These are phyloP conservation scores for Machimus atricapillus DNA, from an alignment of 2,888 invertebrate species.

Conservation along the genomic window DNA sequence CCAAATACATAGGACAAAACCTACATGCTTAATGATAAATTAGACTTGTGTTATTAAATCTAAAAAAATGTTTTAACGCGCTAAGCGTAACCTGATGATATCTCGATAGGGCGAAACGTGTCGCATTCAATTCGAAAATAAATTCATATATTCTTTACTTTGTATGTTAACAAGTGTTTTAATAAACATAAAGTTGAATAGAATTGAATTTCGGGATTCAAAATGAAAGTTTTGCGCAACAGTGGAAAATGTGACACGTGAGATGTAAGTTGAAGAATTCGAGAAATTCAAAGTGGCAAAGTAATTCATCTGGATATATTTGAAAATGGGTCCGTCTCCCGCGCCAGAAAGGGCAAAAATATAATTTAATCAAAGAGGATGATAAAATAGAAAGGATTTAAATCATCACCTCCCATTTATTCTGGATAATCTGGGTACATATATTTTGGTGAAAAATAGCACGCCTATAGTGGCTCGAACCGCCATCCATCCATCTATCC, in stretches of 20 bases:
- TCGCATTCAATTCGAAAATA: too few species aligned
- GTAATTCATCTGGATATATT: not conserved
- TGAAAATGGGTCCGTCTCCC: not conserved
- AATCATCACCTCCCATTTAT: not conserved
- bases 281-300: not conserved
- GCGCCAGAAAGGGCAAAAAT: not conserved
- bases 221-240: not conserved
- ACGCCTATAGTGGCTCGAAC: not conserved
- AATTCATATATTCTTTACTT: too few species aligned
- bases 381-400: slow-evolving; percentile 14
- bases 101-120: too few species aligned
- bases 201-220: not conserved
- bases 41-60: too few species aligned
- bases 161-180: too few species aligned
- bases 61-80: too few species aligned
- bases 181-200: not conserved
- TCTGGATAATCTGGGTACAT: slow-evolving; percentile 1
- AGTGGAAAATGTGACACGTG: not conserved
- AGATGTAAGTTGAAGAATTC: not conserved
- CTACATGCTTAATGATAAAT: too few species aligned
- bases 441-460: slow-evolving; percentile 5
- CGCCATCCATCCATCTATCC: not conserved
- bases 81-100: too few species aligned
- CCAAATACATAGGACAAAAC: too few species aligned
- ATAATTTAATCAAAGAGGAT: slow-evolving; percentile 8